Evolutionary conservation across 2,113 vertebrate genomes (phyloP).

Genomic region (Ursus arctos): DNA sequence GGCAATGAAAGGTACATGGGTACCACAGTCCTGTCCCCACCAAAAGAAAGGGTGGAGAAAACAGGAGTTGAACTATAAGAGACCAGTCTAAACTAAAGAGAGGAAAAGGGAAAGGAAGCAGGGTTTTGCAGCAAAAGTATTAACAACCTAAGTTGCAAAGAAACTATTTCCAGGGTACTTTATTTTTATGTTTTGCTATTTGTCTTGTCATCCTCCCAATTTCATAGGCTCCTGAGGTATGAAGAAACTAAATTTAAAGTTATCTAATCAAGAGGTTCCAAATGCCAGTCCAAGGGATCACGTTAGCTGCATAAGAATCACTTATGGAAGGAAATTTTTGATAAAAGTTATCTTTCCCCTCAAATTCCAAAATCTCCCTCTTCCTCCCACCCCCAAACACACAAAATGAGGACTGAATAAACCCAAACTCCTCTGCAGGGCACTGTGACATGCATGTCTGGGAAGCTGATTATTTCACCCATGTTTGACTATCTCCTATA

Average conservation of each 20-base stretch:
- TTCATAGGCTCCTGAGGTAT: neutral
- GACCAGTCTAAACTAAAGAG: slow-evolving; percentile 13
- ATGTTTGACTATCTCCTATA: neutral
- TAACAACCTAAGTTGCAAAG: neutral
- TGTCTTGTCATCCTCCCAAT: neutral
- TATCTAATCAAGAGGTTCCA: neutral
- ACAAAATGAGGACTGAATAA: neutral
- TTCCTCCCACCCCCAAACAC: neutral
- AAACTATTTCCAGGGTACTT: slow-evolving; percentile 5
- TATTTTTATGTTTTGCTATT: slow-evolving; percentile 36
- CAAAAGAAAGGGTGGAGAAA: slow-evolving; percentile 36
- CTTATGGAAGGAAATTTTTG: neutral
- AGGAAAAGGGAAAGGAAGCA: neutral
- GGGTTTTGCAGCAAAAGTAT: neutral
- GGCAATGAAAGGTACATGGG: neutral
- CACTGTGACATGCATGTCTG: neutral
- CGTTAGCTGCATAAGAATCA: neutral
- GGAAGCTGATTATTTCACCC: neutral
- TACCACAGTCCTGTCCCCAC: neutral
- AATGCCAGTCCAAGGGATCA: neutral
- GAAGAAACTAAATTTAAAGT: neutral
- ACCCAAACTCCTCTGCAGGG: neutral
- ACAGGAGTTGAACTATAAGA: neutral
- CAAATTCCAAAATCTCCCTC: neutral
- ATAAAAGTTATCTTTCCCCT: neutral